phyloP scores from a whole-genome alignment of 2,113 vertebrate species.

The Bothrops jararaca region DNA sequence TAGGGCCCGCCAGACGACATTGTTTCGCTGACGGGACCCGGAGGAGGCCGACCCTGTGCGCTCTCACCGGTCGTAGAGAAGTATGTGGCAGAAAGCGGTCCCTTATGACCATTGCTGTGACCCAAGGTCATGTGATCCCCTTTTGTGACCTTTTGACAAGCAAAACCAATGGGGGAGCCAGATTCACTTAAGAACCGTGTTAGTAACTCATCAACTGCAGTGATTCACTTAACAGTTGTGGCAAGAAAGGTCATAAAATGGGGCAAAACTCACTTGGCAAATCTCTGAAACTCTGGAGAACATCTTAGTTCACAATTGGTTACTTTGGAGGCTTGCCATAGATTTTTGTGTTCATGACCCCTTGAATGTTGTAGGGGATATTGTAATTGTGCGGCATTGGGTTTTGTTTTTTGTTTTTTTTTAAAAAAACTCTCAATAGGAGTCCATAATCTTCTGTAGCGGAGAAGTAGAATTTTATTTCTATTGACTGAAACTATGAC shows the following conservation, averaged over 20 bases:
- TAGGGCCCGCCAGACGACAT: no score
- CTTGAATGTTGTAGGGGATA: neutral
- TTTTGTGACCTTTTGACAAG: neutral
- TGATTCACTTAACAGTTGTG: neutral
- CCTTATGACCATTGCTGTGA: neutral
- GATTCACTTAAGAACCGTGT: neutral
- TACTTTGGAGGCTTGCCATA: neutral
- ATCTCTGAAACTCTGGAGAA: neutral
- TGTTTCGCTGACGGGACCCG: no score
- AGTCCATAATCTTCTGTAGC: neutral
- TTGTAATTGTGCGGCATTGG: neutral
- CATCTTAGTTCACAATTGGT: neutral
- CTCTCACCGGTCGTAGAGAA: no score
- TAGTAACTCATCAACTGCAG: neutral
- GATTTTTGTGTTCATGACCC: neutral
- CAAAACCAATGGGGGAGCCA: neutral
- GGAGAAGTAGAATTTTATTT: neutral
- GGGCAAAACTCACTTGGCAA: neutral
- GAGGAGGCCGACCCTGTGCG: no score
- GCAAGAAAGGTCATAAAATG: neutral
- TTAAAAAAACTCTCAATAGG: neutral
- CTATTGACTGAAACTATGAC: neutral
- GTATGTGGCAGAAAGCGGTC: no score
- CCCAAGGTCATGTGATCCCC: neutral
- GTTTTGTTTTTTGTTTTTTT: neutral